Base-by-base conservation (phyloP, 2,113 vertebrate genomes). In the Peucedramus taeniatus region DNA sequence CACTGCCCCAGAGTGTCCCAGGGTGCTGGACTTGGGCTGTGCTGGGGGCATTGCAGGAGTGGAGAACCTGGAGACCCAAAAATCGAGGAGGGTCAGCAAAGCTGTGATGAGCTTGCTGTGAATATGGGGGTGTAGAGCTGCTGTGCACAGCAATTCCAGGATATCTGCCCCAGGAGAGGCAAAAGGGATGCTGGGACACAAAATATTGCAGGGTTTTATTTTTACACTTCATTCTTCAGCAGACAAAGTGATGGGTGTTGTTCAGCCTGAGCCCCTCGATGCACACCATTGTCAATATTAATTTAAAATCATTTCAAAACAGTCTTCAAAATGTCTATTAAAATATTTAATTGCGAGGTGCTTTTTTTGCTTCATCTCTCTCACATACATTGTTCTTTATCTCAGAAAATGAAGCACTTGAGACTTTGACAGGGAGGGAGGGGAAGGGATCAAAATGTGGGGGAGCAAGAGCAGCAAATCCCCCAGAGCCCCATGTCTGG, bases 331-430 rank as follows among this genome's bases (percentile, higher is more conserved):
- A 92, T 20, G 53, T 75, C 96, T 92, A 15, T 96, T 96, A 76
- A 77, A 79, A 86, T 93, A 85, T 87, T 96, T 96, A 96, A 96
- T 97, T 96, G 94, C 56, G 63, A 88, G 63, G 70, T 94, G 71
- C 64, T 51, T 68, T 47, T 68, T 87, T 57, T 64, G 13, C 83
- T 74, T 45, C 26, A 11, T 79, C 59, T 30, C 64, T 81, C 80
- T 66, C 37, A 27, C 8, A 8, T 33, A 15, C 60, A 11, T 72
- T 49, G 59, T 69, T 85, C 93, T 72, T 76, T 27, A 39, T 64
- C 60, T 85, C 40, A 12, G 74, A 33, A 64, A 22, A 61, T 15
- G 85, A 75, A 91, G 51, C 77, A 6, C 64, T 65, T 11, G 49
- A 64, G 85, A 3, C 44, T 80, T 16, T 44, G 81, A 65, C 87